Conservation (phyloP, 2,113 vertebrate species). For the Laticauda colubrina region DNA sequence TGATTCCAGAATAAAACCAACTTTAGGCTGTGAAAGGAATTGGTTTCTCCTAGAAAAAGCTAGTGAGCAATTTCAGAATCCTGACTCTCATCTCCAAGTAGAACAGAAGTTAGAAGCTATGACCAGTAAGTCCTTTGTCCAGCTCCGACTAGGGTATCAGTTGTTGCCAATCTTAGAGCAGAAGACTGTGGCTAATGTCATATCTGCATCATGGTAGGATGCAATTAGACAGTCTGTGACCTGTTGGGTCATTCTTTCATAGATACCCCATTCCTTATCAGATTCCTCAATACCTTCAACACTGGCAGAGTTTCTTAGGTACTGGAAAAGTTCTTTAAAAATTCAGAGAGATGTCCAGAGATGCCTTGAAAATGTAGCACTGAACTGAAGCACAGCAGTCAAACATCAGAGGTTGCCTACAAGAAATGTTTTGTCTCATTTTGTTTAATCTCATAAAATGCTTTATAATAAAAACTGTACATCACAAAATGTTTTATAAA, state of each 20-base stretch:
- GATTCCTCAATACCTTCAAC: too few species aligned
- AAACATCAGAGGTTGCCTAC: neutral
- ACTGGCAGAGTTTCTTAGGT: neutral
- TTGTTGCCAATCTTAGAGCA: neutral
- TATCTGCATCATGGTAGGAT: neutral
- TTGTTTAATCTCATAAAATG: neutral
- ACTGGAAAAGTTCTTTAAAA: neutral
- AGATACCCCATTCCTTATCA: too few species aligned
- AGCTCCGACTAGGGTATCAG: neutral
- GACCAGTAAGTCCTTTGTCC: neutral
- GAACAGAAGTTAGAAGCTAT: neutral
- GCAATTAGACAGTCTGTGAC: neutral
- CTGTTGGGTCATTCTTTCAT: neutral
- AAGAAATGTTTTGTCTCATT: neutral
- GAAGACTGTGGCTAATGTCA: neutral
- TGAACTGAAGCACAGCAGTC: neutral
- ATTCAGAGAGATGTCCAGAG: neutral
- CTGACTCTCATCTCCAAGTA: neutral
- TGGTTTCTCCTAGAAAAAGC: neutral
- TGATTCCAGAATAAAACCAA: neutral
- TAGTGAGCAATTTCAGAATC: neutral
- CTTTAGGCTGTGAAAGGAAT: neutral
- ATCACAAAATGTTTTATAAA: neutral
- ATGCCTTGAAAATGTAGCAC: neutral
- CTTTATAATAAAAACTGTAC: neutral